phyloP scores from a whole-genome alignment of 2,888 invertebrate species.

The Drosophila ustulata region DNA sequence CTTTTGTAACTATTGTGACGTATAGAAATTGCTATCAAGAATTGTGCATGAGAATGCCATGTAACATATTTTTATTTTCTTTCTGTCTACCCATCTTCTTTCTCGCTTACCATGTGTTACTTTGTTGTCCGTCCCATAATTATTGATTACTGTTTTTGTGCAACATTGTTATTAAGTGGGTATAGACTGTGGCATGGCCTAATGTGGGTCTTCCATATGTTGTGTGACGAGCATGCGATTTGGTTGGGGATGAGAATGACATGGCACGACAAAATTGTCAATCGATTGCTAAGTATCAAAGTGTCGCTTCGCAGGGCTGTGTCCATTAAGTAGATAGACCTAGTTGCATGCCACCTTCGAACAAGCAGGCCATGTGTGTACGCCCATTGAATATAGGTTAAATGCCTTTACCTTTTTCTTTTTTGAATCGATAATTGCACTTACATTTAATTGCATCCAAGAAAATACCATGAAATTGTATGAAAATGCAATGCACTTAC shows the following conservation, averaged over 20 bases:
- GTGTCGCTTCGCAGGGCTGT: conserved; percentile 35
- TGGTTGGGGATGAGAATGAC: conserved; percentile 2
- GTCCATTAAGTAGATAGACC: conserved; percentile 31
- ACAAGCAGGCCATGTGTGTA: conserved; percentile 1
- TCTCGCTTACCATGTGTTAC: conserved; percentile 4
- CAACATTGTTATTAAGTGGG: conserved; percentile 42
- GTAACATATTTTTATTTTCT: conserved; percentile 20
- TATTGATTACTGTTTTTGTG: conserved; percentile 52
- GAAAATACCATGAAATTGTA: too few species aligned
- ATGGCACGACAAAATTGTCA: conserved; percentile 38
- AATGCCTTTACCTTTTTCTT: background rate
- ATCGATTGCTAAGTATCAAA: conserved; percentile 48
- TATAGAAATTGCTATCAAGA: too few species aligned
- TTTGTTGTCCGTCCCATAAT: conserved; percentile 41
- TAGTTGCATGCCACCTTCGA: background rate
- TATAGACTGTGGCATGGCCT: conserved; percentile 1
- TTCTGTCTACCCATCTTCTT: background rate
- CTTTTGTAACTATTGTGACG: conserved; percentile 12
- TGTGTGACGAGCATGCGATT: conserved; percentile 2
- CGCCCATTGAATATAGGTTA: background rate
- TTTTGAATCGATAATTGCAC: too few species aligned
- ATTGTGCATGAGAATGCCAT: conserved; percentile 9
- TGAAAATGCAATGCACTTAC: too few species aligned
- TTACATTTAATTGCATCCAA: too few species aligned
- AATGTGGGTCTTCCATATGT: background rate